Base-by-base conservation (phyloP, 2,113 vertebrate species). In the Numenius arquata region DNA sequence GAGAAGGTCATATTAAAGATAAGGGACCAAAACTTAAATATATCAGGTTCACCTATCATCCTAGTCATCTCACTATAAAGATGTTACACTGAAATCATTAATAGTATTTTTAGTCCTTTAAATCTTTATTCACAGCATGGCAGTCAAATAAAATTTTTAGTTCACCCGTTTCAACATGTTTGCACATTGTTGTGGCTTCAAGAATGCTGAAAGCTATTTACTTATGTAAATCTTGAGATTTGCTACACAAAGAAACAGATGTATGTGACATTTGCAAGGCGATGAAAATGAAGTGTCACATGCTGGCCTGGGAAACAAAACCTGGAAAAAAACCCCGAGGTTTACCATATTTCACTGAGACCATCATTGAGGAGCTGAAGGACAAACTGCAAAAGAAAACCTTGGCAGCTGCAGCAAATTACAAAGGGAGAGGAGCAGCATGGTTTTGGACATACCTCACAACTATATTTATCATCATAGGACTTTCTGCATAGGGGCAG, bases 221-320 rank as follows among this genome's bases (percentile, higher is more conserved):
- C 70, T 94, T 92, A 91, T 59, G 84, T n/a, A 92, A 89, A 95
- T 84, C 81, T 88, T 88, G 72, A 91, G 84, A 94, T 93, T 17
- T 93, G 41, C 78, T 67, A 85, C 84, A 84, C 80, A 91, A 68
- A 91, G 71, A 83, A 96, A 85, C 82, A 95, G 91, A 85, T 66
- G 75, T 41, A 74, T 22, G 18, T 32, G 63, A 77, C 74, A 88
- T 88, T 85, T 93, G 34, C 73, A 82, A 93, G 65, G 83, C 59
- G 27, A 34, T 56, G 48, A 85, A 94, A 95, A 87, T 47, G 34
- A 79, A 82, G 67, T 41, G 52, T 91, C 89, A 70, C 50, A 45
- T 36, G 29, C 48, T 79, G 61, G 45, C 27, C 30, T 34, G 45
- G 75, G 72, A 86, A 96, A 85, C 23, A 88, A 93, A 94, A 58